Conservation (phyloP, 23 tunicate genomes). For the Oikopleura dioica region DNA sequence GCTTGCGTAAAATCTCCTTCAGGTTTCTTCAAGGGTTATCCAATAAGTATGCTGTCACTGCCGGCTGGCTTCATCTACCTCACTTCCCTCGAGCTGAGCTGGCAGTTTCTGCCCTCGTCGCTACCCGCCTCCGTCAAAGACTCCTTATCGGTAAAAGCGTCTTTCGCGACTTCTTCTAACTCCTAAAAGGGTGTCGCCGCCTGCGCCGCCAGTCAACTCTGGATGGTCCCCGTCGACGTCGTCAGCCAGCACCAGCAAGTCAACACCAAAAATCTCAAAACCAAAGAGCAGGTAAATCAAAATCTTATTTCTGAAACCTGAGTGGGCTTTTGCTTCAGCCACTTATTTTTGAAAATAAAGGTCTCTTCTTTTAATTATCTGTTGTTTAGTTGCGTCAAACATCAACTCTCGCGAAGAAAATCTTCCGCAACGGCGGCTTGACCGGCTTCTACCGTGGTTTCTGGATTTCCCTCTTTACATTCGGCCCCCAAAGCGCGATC, state of each 20-base stretch:
- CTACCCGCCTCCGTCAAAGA: background rate
- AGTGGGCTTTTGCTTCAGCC: conserved; percentile 6
- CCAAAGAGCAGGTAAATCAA: too few species aligned
- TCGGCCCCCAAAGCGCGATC: conserved; percentile 76
- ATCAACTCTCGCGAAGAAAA: background rate
- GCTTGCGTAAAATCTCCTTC: too few species aligned
- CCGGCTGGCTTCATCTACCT: conserved; percentile 7
- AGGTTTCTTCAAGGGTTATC: conserved; percentile 10
- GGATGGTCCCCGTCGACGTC: conserved; percentile 90
- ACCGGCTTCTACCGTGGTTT: conserved; percentile 69
- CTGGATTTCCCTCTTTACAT: conserved; percentile 41
- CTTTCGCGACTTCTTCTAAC: too few species aligned
- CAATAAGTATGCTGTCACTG: background rate
- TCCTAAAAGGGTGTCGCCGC: conserved; percentile 57
- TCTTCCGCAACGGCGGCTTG: conserved; percentile 39
- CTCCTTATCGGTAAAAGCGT: background rate
- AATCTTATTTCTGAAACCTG: too few species aligned
- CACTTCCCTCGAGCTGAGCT: background rate
- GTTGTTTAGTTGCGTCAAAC: background rate
- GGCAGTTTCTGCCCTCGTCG: background rate
- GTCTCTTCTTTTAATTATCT: too few species aligned
- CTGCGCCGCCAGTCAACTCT: conserved; percentile 56
- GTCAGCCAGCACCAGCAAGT: conserved; percentile 86
- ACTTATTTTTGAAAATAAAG: background rate
- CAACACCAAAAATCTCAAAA: background rate